Evolutionary conservation across 2,113 vertebrate species (phyloP).

Genomic region (Ginglymostoma cirratum): DNA sequence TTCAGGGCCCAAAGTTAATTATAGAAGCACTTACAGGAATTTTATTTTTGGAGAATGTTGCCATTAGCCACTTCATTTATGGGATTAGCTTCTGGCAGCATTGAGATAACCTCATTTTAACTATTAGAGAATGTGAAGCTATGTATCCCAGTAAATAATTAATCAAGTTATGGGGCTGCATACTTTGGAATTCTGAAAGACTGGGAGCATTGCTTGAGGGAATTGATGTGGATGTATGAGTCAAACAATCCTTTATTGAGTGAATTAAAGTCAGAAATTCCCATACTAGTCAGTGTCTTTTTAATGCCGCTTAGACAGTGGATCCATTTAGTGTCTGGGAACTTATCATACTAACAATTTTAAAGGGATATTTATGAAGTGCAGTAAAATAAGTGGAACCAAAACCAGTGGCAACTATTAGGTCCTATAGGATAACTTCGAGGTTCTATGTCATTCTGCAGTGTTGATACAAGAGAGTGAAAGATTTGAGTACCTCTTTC

Average conservation of each 20-base stretch:
- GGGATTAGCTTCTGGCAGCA: not conserved
- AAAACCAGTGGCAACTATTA: not conserved
- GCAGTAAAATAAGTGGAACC: not conserved
- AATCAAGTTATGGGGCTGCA: conserved; percentile 8
- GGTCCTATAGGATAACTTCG: not conserved
- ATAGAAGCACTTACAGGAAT: not conserved
- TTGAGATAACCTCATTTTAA: not conserved
- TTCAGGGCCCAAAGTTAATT: not conserved
- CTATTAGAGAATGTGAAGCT: conserved; percentile 2
- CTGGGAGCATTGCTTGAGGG: not conserved
- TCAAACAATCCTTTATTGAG: not conserved
- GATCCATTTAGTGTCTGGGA: not conserved
- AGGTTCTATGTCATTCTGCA: not conserved
- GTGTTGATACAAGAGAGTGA: not conserved
- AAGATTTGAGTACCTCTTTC: not conserved
- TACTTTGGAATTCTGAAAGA: not conserved
- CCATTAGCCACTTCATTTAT: not conserved
- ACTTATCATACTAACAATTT: not conserved
- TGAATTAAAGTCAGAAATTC: conserved; percentile 22
- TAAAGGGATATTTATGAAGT: not conserved
- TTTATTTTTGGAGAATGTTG: conserved; percentile 6
- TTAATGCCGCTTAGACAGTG: not conserved
- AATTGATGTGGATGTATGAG: not conserved
- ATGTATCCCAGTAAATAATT: not conserved
- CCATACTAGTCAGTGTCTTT: not conserved